Base-by-base conservation (phyloP, 2,113 vertebrate genomes). In the Columbina picui region DNA sequence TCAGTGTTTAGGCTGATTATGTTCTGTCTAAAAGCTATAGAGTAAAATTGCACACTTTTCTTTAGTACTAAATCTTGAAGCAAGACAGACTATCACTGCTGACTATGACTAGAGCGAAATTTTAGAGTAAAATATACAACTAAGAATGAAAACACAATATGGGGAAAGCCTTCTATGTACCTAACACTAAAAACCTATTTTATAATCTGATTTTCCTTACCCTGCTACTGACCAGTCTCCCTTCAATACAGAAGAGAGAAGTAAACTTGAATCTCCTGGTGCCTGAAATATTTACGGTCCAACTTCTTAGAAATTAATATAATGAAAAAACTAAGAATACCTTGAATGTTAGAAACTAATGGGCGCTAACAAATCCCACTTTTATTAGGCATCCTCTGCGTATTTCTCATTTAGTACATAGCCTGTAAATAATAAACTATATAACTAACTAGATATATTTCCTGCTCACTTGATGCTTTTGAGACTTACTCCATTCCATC, bases 401-500 rank as follows among this genome's bases (percentile, higher is more conserved):
- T 96, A 93, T 84, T 82, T 97, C 96, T 94, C 88, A 95, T 94
- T 96, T 77, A 91, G 89, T 95, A 61, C 95, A 92, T 73, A 96
- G 64, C 71, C 82, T 98, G 78, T 98, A 97, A 97, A 96, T 97
- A 96, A 85, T 97, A 96, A 84, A 87, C 91, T 83, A 43, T 97
- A 47, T 95, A 95, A 96, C 91, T 96, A 94, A 95, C 83, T 97
- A 97, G 92, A 71, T 98, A 88, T 92, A 97, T 98, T 98, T 98
- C 96, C 97, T 97, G 96, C 96, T 97, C 96, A 97, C 95, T 95
- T 97, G 96, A 96, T 92, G 93, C 89, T 98, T 97, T 97, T 97
- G 90, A 98, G 86, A 98, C 84, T 96, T 97, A 97, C 64, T 98
- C 87, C 98, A 98, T 98, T 98, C 97, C 97, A 97, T 97, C 94